A percentile compares a stretch with the other conserved stretches of the same genome.
These are phyloP conservation scores for Idaea biselata DNA, from an alignment of 2,888 invertebrate genomes.

Conservation along the genomic window DNA sequence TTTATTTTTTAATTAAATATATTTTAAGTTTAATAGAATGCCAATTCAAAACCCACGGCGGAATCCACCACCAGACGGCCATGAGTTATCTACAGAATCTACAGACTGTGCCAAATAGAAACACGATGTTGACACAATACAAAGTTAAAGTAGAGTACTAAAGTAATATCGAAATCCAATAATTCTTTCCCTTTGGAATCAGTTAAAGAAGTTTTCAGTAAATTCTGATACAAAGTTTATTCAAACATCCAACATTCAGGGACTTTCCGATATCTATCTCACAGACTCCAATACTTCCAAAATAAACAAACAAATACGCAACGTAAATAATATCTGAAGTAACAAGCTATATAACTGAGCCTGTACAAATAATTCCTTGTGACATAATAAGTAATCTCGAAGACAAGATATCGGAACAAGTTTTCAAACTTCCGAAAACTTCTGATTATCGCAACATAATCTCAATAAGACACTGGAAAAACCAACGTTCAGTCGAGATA, in stretches of 20 bases:
- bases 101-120: too few relatives aligned
- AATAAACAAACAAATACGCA: background rate
- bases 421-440: slow-evolving; percentile 21
- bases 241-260: slow-evolving; percentile 1
- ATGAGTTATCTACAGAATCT: too few relatives aligned
- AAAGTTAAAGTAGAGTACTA: too few relatives aligned
- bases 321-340: background rate
- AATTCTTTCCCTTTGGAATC: background rate
- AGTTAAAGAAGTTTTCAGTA: background rate
- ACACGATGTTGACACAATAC: too few relatives aligned
- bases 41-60: too few relatives aligned
- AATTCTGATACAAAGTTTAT: slow-evolving; percentile 1
- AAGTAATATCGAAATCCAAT: background rate
- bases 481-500: slow-evolving; percentile 40
- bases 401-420: background rate
- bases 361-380: slow-evolving; percentile 1
- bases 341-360: background rate
- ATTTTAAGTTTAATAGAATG: too few relatives aligned
- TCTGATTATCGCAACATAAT: slow-evolving; percentile 38
- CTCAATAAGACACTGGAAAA: slow-evolving; percentile 41
- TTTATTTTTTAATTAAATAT: too few relatives aligned
- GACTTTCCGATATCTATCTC: background rate
- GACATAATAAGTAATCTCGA: slow-evolving; percentile 5
- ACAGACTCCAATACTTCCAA: background rate
- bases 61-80: too few relatives aligned